phyloP scores from a whole-genome alignment of 2,888 invertebrate genomes.

The Ophraella communa region DNA sequence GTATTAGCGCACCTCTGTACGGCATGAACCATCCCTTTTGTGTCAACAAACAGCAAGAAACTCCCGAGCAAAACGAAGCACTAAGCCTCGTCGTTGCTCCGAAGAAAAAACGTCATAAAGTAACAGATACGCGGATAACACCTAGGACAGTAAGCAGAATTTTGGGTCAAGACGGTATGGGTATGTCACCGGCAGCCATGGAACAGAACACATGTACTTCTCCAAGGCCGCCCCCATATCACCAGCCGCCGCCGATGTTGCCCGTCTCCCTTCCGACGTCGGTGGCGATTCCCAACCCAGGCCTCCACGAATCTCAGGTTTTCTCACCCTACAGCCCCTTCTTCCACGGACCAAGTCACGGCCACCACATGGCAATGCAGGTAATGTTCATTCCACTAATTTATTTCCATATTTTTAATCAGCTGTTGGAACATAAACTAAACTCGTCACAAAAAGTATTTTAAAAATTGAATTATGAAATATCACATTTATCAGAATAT shows the following conservation, averaged over 20 bases:
- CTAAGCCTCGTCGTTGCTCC: slow-evolving; percentile 93
- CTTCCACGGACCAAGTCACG: slow-evolving; percentile 69
- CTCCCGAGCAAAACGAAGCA: slow-evolving; percentile 91
- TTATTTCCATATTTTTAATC: too few relatives aligned
- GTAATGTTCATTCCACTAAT: slow-evolving; percentile 48
- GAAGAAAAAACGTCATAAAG: slow-evolving; percentile 97
- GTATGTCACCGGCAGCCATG: slow-evolving; percentile 64
- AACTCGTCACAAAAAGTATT: too few relatives aligned
- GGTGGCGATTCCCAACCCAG: slow-evolving; percentile 96
- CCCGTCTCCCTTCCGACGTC: slow-evolving; percentile 91
- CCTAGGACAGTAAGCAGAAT: slow-evolving; percentile 89
- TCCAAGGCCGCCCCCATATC: slow-evolving; percentile 66
- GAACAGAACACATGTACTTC: slow-evolving; percentile 73
- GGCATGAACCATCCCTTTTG: slow-evolving; percentile 66
- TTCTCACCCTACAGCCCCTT: slow-evolving; percentile 92
- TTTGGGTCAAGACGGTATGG: slow-evolving; percentile 79
- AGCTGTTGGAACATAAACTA: too few relatives aligned
- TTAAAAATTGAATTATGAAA: too few relatives aligned
- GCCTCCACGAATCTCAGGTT: slow-evolving; percentile 92
- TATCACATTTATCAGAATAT: too few relatives aligned
- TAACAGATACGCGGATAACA: slow-evolving; percentile 92
- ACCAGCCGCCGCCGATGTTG: slow-evolving; percentile 81
- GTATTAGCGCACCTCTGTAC: slow-evolving; percentile 67
- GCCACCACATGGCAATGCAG: slow-evolving; percentile 61
- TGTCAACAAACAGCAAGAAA: slow-evolving; percentile 66